A percentile compares a stretch with the other conserved stretches of the same genome.
These are phyloP conservation scores for Polyploca ridens DNA, from an alignment of 2,888 invertebrate genomes.

Conservation along the genomic window DNA sequence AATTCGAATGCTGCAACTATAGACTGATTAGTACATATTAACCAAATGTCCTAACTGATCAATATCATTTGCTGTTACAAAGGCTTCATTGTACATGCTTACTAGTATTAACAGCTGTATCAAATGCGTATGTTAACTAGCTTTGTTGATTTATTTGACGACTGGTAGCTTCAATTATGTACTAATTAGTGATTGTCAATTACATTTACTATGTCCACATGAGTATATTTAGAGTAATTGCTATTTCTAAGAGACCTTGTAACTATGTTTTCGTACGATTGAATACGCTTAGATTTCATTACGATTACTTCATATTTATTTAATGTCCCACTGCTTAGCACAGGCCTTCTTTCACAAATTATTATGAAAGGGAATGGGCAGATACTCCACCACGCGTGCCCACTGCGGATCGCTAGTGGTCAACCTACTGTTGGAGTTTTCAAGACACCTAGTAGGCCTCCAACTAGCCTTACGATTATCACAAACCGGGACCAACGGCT, in stretches of 20 bases:
- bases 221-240: constrained; percentile 13
- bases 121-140: constrained; percentile 40
- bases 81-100: not conserved
- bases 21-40: not conserved
- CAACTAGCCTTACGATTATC: no score
- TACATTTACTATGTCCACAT: constrained; percentile 19
- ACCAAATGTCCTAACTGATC: not conserved
- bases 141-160: constrained; percentile 52
- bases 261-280: not conserved
- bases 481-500: no score
- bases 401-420: no score
- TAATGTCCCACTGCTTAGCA: no score
- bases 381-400: no score
- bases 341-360: no score
- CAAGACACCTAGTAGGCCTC: no score
- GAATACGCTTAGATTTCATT: not conserved
- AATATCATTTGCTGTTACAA: not conserved
- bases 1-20: no score
- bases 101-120: constrained; percentile 17
- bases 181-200: constrained; percentile 45
- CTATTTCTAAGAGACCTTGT: not conserved
- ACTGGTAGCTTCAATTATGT: constrained; percentile 44
- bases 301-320: no score
- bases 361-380: no score
- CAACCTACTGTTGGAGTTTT: no score